Percentiles rank a stretch among this genome's conserved stretches.
phyloP scores from a whole-genome alignment of 2,888 invertebrate genomes.

The Microplitis manilae region DNA sequence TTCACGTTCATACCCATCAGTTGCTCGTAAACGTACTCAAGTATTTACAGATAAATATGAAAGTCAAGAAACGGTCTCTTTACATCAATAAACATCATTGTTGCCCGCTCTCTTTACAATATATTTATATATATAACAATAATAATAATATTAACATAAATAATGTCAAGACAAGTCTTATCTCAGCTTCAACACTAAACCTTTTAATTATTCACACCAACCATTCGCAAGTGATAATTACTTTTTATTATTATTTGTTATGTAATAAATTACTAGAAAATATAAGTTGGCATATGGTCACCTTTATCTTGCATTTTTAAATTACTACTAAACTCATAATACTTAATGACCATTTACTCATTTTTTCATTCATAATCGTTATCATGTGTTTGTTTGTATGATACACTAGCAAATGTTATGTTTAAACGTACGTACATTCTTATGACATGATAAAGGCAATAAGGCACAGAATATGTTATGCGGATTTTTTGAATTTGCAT shows the following conservation, averaged over 20 bases:
- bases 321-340: not conserved
- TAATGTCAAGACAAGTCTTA: not conserved
- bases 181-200: not conserved
- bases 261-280: constrained; percentile 30
- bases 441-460: constrained; percentile 45
- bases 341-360: not conserved
- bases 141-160: not conserved
- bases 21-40: not conserved
- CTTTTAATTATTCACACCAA: not conserved
- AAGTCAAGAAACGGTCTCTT: not conserved
- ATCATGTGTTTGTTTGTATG: not conserved
- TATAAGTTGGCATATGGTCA: constrained; percentile 37
- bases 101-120: not conserved
- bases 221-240: not conserved
- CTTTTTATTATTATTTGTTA: not conserved
- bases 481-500: constrained; percentile 42
- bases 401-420: not conserved
- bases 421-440: constrained; percentile 12
- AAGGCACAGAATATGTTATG: constrained; percentile 53
- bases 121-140: not conserved
- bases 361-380: not conserved
- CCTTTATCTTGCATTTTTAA: not conserved
- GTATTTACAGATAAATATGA: not conserved
- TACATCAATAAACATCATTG: not conserved
- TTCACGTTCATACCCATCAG: not conserved